phyloP scores from a whole-genome alignment of 2,797 vertebrate genomes.

The Halcyon badia region DNA sequence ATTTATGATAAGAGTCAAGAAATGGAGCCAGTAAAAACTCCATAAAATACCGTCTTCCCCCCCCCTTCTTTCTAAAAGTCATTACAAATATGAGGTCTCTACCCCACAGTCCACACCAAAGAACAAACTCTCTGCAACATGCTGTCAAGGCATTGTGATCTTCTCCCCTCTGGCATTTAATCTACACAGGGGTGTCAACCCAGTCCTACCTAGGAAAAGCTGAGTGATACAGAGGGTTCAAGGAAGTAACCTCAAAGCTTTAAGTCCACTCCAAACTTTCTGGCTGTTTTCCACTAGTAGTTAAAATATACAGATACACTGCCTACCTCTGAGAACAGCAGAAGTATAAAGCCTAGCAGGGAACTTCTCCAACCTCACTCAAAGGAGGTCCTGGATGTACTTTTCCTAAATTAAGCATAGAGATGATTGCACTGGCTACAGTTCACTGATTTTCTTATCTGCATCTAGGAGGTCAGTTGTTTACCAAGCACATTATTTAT shows the following conservation, averaged over 20 bases:
- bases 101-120: neutral
- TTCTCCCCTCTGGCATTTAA: neutral
- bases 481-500: neutral
- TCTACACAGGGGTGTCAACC: neutral
- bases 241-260: neutral
- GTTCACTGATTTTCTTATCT: neutral
- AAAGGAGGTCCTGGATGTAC: neutral
- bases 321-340: neutral
- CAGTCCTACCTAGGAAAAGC: neutral
- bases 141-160: neutral
- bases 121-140: neutral
- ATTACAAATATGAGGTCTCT: neutral
- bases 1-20: neutral
- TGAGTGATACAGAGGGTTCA: neutral
- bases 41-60: neutral
- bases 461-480: neutral
- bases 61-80: neutral
- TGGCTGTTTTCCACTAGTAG: neutral
- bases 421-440: neutral
- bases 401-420: neutral
- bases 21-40: neutral
- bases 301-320: fast-evolving
- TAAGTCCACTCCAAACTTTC: neutral
- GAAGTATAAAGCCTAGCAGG: neutral
- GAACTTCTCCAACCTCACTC: neutral